phyloP scores from a whole-genome alignment of 2,797 vertebrate species.

The Parambassis ranga region DNA sequence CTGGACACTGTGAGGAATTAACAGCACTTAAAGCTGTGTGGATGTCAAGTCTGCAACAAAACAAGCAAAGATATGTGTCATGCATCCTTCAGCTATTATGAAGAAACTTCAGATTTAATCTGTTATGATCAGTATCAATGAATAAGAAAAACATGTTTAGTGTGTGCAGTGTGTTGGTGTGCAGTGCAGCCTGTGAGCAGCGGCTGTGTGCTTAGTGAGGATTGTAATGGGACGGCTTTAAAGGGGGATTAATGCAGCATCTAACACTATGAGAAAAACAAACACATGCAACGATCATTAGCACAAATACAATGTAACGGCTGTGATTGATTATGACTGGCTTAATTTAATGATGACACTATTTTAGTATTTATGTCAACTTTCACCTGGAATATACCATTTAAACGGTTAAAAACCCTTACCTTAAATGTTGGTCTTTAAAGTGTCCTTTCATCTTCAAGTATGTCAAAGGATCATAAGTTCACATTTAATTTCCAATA shows the following conservation, averaged over 20 bases:
- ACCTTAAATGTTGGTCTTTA: slow-evolving; percentile 35
- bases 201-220: slow-evolving; percentile 63
- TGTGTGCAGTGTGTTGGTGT: slow-evolving; percentile 3
- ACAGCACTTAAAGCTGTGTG: slow-evolving; percentile 39
- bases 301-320: not conserved
- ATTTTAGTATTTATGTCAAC: slow-evolving; percentile 21
- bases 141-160: slow-evolving; percentile 76
- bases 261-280: slow-evolving; percentile 65
- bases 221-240: slow-evolving; percentile 67
- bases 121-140: slow-evolving; percentile 64
- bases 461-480: slow-evolving; percentile 65
- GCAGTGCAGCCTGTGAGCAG: slow-evolving; percentile 17
- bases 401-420: slow-evolving; percentile 9
- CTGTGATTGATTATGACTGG: not conserved
- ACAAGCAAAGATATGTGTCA: slow-evolving; percentile 53
- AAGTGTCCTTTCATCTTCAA: slow-evolving; percentile 65
- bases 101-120: slow-evolving; percentile 65
- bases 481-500: slow-evolving; percentile 69
- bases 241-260: slow-evolving; percentile 64
- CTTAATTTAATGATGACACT: not conserved
- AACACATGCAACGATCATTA: slow-evolving; percentile 56
- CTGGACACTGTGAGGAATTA: slow-evolving; percentile 35
- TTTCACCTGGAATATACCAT: slow-evolving; percentile 51
- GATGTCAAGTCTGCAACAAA: slow-evolving; percentile 48
- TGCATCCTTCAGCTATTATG: slow-evolving; percentile 54